phyloP scores from a whole-genome alignment of 2,888 invertebrate species.

The Petrolisthes manimaculis region DNA sequence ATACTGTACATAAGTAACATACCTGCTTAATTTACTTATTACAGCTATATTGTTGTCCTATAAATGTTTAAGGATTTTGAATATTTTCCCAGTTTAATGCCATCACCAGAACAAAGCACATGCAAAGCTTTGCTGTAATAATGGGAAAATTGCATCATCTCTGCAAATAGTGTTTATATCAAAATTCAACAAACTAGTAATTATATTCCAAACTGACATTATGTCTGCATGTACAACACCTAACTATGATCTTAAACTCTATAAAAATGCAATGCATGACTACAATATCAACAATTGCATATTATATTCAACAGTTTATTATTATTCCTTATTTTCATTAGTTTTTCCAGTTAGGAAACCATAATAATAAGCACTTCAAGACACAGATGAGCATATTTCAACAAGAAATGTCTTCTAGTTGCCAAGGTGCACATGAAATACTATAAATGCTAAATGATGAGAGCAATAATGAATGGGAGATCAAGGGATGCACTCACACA shows the following conservation, averaged over 20 bases:
- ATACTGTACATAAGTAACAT: not conserved
- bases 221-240: conserved; percentile 8
- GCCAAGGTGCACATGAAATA: conserved; percentile 28
- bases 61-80: conserved; percentile 7
- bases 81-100: conserved; percentile 38
- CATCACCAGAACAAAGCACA: conserved; percentile 46
- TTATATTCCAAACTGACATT: not conserved
- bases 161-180: too few relatives aligned
- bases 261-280: conserved; percentile 20
- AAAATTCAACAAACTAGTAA: not conserved
- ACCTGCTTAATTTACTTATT: conserved; percentile 20
- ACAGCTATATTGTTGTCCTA: conserved; percentile 6
- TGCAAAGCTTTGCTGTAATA: conserved; percentile 42
- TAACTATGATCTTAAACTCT: not conserved
- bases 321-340: not conserved
- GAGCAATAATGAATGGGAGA: conserved; percentile 34
- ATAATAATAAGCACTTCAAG: not conserved
- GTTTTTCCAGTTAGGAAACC: not conserved
- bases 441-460: conserved; percentile 16
- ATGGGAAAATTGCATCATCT: conserved; percentile 26
- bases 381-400: conserved; percentile 27
- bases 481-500: conserved; percentile 26
- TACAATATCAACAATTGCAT: not conserved
- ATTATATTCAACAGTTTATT: not conserved
- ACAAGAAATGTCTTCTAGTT: conserved; percentile 31